A percentile compares a stretch with the other conserved stretches of the same genome.
These are phyloP conservation scores for Goniozus legneri DNA, from an alignment of 1,140 invertebrate species.

Conservation along the genomic window DNA sequence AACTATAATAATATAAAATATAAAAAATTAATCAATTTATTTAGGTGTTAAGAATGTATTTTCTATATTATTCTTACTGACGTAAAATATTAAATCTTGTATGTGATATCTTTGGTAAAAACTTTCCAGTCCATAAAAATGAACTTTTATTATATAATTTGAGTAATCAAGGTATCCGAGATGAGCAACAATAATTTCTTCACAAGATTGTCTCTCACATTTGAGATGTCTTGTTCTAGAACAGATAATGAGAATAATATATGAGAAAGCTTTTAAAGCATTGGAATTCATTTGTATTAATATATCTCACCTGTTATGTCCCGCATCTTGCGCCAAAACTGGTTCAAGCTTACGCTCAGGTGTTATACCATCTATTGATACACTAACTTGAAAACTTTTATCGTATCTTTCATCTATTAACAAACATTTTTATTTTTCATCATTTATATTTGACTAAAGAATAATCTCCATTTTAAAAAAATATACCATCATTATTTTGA, in stretches of 20 bases:
- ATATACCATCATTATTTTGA: conserved; percentile 80
- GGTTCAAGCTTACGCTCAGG: conserved; percentile 67
- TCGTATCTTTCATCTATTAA: conserved; percentile 68
- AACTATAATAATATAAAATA: conserved; percentile 68
- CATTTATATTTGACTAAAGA: neutral
- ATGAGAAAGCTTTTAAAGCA: neutral
- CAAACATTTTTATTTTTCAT: neutral
- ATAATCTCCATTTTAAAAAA: neutral
- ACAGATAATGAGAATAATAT: conserved; percentile 4
- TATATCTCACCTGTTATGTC: conserved; percentile 65
- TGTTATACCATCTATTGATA: conserved; percentile 75
- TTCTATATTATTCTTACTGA: conserved; percentile 61
- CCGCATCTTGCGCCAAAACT: conserved; percentile 60
- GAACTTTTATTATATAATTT: conserved; percentile 81
- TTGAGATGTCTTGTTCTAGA: conserved; percentile 73
- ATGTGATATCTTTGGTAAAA: conserved; percentile 83
- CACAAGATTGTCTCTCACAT: conserved; percentile 79
- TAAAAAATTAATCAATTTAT: conserved; percentile 6
- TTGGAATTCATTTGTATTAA: neutral
- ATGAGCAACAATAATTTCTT: conserved; percentile 85
- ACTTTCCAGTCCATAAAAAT: conserved; percentile 79
- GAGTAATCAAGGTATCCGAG: conserved; percentile 86
- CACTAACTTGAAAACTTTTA: conserved; percentile 80
- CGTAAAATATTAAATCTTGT: conserved; percentile 82
- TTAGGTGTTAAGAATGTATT: conserved; percentile 9